Percentiles rank a stretch among this genome's conserved stretches.
Evolutionary conservation across 2,113 vertebrate genomes (phyloP).

Genomic region (Equus quagga): DNA sequence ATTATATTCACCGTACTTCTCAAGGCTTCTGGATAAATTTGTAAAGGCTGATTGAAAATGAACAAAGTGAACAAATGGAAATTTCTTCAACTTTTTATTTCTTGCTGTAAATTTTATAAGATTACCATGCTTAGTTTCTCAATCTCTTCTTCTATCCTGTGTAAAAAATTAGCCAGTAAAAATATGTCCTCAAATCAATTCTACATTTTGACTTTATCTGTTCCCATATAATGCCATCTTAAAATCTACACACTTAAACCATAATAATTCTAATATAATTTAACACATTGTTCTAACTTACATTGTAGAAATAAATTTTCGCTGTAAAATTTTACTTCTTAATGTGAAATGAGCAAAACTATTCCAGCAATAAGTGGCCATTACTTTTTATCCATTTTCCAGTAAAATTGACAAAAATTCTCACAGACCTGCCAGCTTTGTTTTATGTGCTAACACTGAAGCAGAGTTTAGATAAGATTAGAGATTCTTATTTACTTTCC

Average conservation of each 20-base stretch:
- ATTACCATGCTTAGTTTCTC: background rate
- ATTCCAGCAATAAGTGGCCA: background rate
- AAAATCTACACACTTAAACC: background rate
- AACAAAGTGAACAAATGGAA: background rate
- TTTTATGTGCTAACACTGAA: constrained; percentile 22
- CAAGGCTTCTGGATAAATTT: background rate
- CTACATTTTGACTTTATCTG: background rate
- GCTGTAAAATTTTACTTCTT: background rate
- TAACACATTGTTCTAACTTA: background rate
- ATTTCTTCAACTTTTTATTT: background rate
- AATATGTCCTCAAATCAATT: background rate
- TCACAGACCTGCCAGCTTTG: background rate
- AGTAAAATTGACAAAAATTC: constrained; percentile 41
- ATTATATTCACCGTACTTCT: background rate
- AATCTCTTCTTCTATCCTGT: background rate
- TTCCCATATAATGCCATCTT: background rate
- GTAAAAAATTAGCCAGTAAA: background rate
- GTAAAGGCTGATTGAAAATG: background rate
- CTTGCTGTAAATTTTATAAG: background rate
- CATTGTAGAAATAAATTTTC: background rate
- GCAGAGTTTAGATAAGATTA: background rate
- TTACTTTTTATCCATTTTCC: constrained; percentile 34
- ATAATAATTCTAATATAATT: background rate
- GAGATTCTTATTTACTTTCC: constrained; percentile 10
- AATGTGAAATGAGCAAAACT: constrained; percentile 41